A percentile compares a stretch with the other conserved stretches of the same genome.
Evolutionary conservation across 2,113 vertebrate genomes (phyloP).

Genomic region (Colius striatus): DNA sequence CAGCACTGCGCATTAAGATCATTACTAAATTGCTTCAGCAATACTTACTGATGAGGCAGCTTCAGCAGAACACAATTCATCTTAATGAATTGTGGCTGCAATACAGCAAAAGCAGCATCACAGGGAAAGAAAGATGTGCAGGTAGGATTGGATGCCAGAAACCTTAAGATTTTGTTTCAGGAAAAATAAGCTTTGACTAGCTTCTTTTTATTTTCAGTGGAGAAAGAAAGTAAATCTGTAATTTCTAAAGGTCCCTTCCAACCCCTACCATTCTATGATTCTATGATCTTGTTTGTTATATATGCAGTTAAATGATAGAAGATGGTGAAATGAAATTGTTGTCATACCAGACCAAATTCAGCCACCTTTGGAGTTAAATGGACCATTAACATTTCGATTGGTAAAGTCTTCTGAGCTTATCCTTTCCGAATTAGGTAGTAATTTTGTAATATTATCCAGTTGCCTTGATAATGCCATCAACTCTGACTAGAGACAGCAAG

Average conservation of each 20-base stretch:
- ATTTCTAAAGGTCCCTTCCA: too few species aligned
- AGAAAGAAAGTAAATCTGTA: background rate
- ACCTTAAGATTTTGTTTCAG: background rate
- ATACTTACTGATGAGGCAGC: constrained; percentile 59
- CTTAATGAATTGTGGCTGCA: constrained; percentile 37
- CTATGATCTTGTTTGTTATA: background rate
- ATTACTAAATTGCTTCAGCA: constrained; percentile 64
- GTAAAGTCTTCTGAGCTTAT: background rate
- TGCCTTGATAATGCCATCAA: background rate
- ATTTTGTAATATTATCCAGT: background rate
- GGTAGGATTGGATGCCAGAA: background rate
- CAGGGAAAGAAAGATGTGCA: background rate
- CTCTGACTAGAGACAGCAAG: background rate
- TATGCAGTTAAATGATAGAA: background rate
- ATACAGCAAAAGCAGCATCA: background rate
- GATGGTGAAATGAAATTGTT: background rate
- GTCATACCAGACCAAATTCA: background rate
- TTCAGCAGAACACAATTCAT: constrained; percentile 27
- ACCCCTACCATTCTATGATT: too few species aligned
- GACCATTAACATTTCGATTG: background rate
- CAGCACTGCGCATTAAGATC: constrained; percentile 37
- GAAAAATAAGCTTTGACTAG: background rate
- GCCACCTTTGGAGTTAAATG: background rate
- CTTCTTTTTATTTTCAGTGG: background rate
- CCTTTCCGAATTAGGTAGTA: background rate